These are phyloP conservation scores for Phengaris arion DNA, from an alignment of 2,888 invertebrate species.

Conservation along the genomic window DNA sequence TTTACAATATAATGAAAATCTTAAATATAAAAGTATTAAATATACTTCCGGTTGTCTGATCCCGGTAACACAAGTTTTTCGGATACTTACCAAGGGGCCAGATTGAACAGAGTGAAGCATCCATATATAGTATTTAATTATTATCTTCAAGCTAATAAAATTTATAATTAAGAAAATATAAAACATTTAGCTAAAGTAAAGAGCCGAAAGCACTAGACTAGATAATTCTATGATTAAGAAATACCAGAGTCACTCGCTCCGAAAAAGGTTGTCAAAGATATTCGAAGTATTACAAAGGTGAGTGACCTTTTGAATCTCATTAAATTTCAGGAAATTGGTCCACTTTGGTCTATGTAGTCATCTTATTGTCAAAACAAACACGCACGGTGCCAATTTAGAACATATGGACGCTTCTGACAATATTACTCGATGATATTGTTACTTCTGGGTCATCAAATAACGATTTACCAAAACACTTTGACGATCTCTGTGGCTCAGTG, in stretches of 20 bases:
- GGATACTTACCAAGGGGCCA: too few species aligned
- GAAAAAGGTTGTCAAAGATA: slow-evolving; percentile 12
- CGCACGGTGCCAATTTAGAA: slow-evolving; percentile 17
- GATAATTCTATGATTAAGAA: background rate
- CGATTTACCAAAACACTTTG: too few species aligned
- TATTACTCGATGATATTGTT: background rate
- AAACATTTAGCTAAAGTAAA: background rate
- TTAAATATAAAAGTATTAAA: too few species aligned
- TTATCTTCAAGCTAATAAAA: too few species aligned
- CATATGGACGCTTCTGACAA: slow-evolving; percentile 13
- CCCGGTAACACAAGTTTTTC: too few species aligned
- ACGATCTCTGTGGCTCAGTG: too few species aligned
- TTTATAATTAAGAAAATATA: background rate
- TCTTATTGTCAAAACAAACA: slow-evolving; percentile 19
- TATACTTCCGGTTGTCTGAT: too few species aligned
- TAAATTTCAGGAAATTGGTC: slow-evolving; percentile 15
- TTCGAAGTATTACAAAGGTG: background rate
- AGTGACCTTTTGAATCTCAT: background rate
- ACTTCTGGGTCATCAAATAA: background rate
- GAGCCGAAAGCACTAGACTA: background rate
- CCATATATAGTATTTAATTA: too few species aligned
- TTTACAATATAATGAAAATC: too few species aligned
- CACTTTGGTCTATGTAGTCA: slow-evolving; percentile 12
- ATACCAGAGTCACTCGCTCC: background rate
- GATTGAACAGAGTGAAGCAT: too few species aligned